Conservation (phyloP, 2,113 vertebrate genomes). For the Alligator mississippiensis region DNA sequence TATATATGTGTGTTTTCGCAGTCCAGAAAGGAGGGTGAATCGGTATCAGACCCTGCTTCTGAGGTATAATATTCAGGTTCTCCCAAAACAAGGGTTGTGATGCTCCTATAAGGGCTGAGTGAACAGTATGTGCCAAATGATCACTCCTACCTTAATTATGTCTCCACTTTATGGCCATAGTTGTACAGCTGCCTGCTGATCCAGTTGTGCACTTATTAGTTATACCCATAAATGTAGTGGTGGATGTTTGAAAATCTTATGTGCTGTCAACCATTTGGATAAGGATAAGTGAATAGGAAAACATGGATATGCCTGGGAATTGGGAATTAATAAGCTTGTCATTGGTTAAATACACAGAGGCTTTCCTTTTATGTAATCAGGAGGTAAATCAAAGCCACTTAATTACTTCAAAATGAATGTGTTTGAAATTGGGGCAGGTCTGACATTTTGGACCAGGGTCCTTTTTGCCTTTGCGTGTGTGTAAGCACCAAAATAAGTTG, state of each 20-base stretch:
- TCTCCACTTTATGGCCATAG: background rate
- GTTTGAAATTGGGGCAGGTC: background rate
- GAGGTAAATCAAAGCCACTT: background rate
- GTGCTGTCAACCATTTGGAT: background rate
- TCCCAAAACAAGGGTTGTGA: background rate
- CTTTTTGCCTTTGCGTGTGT: background rate
- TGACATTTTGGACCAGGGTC: background rate
- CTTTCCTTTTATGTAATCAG: background rate
- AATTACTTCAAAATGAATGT: background rate
- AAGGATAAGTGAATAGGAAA: background rate
- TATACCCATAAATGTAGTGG: background rate
- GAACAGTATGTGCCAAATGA: background rate
- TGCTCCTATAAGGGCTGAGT: background rate
- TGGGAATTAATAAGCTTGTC: background rate
- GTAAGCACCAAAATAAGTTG: background rate
- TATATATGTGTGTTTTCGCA: too few species aligned
- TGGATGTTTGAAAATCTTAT: background rate
- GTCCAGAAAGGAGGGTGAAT: background rate
- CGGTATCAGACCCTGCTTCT: background rate
- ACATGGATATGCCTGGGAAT: fast-evolving
- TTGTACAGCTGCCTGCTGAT: background rate
- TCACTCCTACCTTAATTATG: background rate
- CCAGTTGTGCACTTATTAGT: background rate
- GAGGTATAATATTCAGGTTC: background rate
- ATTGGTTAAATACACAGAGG: background rate